phyloP scores from a whole-genome alignment of 2,888 invertebrate species.

The Idaea straminata region DNA sequence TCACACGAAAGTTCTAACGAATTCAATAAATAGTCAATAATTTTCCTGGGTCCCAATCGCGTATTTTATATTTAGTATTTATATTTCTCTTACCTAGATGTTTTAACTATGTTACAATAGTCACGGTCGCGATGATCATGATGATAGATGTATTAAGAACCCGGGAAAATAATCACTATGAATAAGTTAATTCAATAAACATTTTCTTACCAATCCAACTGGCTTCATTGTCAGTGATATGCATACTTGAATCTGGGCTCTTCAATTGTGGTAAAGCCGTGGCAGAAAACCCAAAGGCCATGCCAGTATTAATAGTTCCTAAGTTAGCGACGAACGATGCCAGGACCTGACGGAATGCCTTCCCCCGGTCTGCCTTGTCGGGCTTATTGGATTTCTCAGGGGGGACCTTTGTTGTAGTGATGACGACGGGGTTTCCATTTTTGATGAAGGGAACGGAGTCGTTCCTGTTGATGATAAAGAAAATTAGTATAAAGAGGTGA shows the following conservation, averaged over 20 bases:
- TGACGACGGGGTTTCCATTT: conserved; percentile 53
- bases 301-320: conserved; percentile 85
- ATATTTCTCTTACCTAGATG: too few species aligned
- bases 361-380: conserved; percentile 63
- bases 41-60: too few species aligned
- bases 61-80: too few species aligned
- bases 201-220: conserved; percentile 83
- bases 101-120: too few species aligned
- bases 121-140: too few species aligned
- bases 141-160: background rate
- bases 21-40: background rate
- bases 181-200: background rate
- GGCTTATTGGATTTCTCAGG: conserved; percentile 38
- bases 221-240: conserved; percentile 77
- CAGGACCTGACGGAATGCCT: conserved; percentile 77
- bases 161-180: background rate
- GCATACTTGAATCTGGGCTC: conserved; percentile 68
- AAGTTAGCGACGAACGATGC: conserved; percentile 83
- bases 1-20: background rate
- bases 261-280: conserved; percentile 82
- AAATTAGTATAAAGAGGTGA: background rate
- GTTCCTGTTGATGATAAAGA: conserved; percentile 45
- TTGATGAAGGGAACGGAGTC: conserved; percentile 66
- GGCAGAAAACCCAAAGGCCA: conserved; percentile 85
- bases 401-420: conserved; percentile 45